These are phyloP conservation scores for Drosophila auraria DNA, from an alignment of 1,140 invertebrate genomes.

Conservation along the genomic window DNA sequence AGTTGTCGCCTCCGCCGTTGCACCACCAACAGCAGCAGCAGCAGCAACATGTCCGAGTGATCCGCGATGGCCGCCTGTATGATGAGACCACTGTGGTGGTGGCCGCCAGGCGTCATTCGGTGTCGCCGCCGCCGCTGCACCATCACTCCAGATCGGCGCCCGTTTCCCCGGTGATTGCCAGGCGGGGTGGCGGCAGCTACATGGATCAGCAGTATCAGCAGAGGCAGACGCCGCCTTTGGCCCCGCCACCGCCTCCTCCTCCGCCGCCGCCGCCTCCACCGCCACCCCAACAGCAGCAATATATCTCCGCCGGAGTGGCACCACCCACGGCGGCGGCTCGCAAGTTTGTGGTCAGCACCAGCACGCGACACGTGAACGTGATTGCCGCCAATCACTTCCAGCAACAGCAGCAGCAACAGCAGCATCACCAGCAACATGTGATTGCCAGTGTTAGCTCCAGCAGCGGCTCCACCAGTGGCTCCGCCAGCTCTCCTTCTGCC, in stretches of 20 bases:
- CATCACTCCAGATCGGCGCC: constrained; percentile 79
- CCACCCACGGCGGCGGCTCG: constrained; percentile 67
- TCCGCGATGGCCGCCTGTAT: constrained; percentile 79
- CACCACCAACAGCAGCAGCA: constrained; percentile 66
- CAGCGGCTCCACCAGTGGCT: constrained; percentile 36
- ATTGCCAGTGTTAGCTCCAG: constrained; percentile 64
- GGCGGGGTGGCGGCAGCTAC: constrained; percentile 47
- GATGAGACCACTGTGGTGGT: constrained; percentile 63
- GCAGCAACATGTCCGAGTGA: constrained; percentile 77
- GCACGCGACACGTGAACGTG: constrained; percentile 74
- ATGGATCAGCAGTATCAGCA: constrained; percentile 65
- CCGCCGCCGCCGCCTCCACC: constrained; percentile 48
- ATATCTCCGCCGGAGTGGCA: constrained; percentile 27
- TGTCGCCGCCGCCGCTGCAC: constrained; percentile 78
- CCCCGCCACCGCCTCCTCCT: constrained; percentile 50
- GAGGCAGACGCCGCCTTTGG: constrained; percentile 61
- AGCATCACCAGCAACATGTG: constrained; percentile 57
- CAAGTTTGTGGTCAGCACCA: constrained; percentile 78
- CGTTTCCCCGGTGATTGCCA: constrained; percentile 63
- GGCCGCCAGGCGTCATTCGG: constrained; percentile 61
- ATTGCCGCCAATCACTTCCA: constrained; percentile 74
- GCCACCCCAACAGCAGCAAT: constrained; percentile 40
- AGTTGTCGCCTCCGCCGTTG: constrained; percentile 68
- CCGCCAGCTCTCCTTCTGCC: constrained; percentile 39
- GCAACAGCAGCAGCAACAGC: constrained; percentile 60